Evolutionary conservation across 2,888 invertebrate genomes (phyloP), one percentile per base, ranked within the genome.

Genomic region (Drosophila recens): DNA sequence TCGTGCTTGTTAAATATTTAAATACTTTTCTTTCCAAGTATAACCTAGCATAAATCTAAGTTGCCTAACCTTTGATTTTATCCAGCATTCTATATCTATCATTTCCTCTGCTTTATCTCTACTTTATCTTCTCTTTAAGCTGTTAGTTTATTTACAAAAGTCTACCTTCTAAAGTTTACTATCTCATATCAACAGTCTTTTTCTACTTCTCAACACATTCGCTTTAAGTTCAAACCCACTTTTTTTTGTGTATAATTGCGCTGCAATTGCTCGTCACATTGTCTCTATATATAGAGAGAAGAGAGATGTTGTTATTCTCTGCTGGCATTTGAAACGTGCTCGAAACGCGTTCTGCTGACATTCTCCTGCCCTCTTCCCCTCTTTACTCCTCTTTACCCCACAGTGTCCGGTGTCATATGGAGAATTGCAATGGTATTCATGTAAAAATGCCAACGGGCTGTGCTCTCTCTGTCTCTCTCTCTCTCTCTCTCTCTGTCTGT

Each of bases 361-460:
- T 33, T 33, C 6, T 20, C 6, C 20, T 11, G 4, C 38, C 10
- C 5, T 27, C n/a, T 11, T 11, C 13, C 9, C 40, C 43, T 38
- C 20, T 4, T 4, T 23, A 4, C 23, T 4, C 0, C 11, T 4
- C 54, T 46, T 11, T 13, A 2, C 5, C 10, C n/a, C 34, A 13
- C 10, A 36, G 8, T 13, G 10, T 13, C 27, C 17, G 3, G 43
- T 40, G 45, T 17, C 10, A 43, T 34, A 45, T 45, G 42, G 33
- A 45, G 52, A 63, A 46, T 43, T 65, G 67, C 64, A 13, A n/a
- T 54, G 49, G 40, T 67, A 63, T 69, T 62, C 62, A 74, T 63
- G 70, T 61, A 64, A 72, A 72, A 80, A 75, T 72, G 77, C 82
- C 77, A 74, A 62, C 70, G 64, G 81, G 71, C 63, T 48, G 43